A percentile compares a stretch with the other conserved stretches of the same genome.
Conservation (phyloP, 2,113 vertebrate species). For the Felis chaus region DNA sequence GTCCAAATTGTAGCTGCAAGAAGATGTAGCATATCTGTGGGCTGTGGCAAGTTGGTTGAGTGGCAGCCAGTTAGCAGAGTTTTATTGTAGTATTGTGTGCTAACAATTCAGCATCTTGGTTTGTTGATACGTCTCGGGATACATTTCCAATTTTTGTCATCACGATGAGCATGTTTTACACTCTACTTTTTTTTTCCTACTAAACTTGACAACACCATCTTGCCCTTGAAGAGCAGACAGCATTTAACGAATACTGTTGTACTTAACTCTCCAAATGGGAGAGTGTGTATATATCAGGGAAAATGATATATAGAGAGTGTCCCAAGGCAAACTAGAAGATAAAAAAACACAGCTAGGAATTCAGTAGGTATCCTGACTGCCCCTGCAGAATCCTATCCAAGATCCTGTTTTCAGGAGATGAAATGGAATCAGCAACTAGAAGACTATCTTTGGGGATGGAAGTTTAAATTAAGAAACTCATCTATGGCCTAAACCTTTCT, state of each 20-base stretch:
- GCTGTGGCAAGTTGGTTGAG: background rate
- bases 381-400: background rate
- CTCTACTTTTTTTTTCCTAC: background rate
- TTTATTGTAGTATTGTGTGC: background rate
- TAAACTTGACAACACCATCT: background rate
- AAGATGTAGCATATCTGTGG: too few relatives aligned
- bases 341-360: background rate
- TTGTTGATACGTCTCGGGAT: background rate
- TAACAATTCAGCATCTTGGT: background rate
- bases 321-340: background rate
- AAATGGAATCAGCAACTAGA: background rate
- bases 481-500: background rate
- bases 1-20: background rate
- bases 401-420: background rate
- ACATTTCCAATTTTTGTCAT: background rate
- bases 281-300: background rate
- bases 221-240: background rate
- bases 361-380: background rate
- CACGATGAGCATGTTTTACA: background rate
- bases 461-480: constrained; percentile 34
- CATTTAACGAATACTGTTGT: background rate
- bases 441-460: background rate
- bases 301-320: background rate
- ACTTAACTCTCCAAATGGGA: background rate
- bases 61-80: background rate